These are phyloP conservation scores for Petrocephalus microphthalmus DNA, from an alignment of 2,113 vertebrate species.

Conservation along the genomic window DNA sequence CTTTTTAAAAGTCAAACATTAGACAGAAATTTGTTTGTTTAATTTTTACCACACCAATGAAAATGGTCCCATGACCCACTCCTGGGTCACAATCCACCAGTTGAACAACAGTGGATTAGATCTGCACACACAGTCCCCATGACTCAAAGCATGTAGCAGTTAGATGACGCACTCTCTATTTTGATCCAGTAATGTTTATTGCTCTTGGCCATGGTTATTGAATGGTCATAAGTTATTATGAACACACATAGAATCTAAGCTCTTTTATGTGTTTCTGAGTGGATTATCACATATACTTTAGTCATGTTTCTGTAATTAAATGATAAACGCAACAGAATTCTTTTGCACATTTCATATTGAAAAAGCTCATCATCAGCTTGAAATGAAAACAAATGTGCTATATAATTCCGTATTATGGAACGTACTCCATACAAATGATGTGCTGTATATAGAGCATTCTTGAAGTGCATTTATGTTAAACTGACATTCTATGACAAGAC, in stretches of 20 bases:
- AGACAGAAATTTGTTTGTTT: not conserved
- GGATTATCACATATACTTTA: not conserved
- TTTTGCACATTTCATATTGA: not conserved
- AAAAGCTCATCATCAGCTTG: not conserved
- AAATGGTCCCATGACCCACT: not conserved
- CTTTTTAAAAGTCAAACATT: too few species aligned
- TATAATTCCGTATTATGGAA: not conserved
- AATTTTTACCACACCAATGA: not conserved
- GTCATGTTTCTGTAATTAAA: not conserved
- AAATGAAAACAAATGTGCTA: not conserved
- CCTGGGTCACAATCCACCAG: not conserved
- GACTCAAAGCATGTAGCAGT: not conserved
- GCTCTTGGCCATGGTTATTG: not conserved
- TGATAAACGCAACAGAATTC: not conserved
- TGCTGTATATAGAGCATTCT: not conserved
- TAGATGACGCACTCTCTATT: not conserved
- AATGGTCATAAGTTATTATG: not conserved
- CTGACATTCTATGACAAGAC: not conserved
- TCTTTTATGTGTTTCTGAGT: not conserved
- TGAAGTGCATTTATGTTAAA: not conserved
- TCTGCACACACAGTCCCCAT: not conserved
- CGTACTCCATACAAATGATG: not conserved
- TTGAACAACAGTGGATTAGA: not conserved
- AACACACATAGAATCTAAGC: not conserved
- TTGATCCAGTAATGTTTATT: not conserved